phyloP scores from a whole-genome alignment of 2,113 vertebrate genomes.

The Callospermophilus lateralis region DNA sequence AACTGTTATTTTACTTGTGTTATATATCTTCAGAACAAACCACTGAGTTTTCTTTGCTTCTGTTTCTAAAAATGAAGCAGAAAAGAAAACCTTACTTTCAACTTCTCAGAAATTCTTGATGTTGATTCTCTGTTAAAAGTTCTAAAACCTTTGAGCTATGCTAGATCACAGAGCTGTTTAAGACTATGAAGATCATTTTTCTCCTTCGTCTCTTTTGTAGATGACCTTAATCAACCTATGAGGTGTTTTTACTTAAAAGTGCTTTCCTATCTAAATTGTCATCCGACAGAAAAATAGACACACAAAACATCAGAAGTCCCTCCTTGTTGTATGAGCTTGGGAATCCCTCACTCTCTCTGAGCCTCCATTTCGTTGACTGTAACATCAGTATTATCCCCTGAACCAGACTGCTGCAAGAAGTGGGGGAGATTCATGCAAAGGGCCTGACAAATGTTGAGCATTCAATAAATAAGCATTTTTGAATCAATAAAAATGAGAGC shows the following conservation, averaged over 20 bases:
- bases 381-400: background rate
- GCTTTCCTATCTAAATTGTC: background rate
- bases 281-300: background rate
- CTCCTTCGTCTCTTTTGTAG: background rate
- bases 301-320: background rate
- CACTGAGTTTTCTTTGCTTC: background rate
- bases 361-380: background rate
- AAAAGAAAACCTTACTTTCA: background rate
- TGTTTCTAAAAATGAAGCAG: background rate
- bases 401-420: background rate
- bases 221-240: background rate
- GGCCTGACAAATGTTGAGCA: background rate
- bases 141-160: background rate
- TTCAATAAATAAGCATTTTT: background rate
- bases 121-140: background rate
- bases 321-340: background rate
- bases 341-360: background rate
- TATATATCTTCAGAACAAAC: background rate
- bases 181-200: background rate
- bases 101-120: background rate
- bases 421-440: background rate
- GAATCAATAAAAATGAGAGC: conserved; percentile 2
- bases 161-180: background rate
- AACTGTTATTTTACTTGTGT: background rate
- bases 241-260: conserved; percentile 14